Evolutionary conservation across 1,140 invertebrate genomes (phyloP).

Genomic region (Dufourea novaeangliae): DNA sequence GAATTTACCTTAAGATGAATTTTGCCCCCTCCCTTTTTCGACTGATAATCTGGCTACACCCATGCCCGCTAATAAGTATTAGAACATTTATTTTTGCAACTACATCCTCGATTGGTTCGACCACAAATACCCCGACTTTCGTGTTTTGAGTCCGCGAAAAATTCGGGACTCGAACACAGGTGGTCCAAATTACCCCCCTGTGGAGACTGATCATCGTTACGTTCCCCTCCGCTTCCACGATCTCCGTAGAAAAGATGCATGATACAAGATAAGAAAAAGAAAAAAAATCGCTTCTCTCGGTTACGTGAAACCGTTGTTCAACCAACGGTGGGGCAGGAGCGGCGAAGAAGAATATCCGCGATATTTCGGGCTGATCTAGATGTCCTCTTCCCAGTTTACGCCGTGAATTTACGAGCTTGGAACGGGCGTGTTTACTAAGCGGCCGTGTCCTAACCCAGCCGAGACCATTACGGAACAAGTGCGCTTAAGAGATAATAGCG

Average conservation of each 20-base stretch:
- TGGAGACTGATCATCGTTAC: not conserved
- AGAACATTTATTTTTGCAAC: too few relatives aligned
- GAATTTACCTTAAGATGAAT: too few relatives aligned
- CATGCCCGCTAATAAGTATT: too few relatives aligned
- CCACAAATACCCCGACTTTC: too few relatives aligned
- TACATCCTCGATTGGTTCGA: too few relatives aligned
- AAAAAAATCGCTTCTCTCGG: conserved; percentile 5
- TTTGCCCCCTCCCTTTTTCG: too few relatives aligned
- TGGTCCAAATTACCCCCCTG: not conserved
- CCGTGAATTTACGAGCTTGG: conserved; percentile 48
- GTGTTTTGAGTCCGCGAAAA: not conserved
- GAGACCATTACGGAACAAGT: conserved; percentile 55
- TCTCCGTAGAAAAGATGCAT: not conserved
- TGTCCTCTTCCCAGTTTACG: conserved; percentile 19
- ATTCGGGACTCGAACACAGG: not conserved
- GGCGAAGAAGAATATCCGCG: conserved; percentile 44
- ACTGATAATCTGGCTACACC: too few relatives aligned
- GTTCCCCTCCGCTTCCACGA: not conserved
- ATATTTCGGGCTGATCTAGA: conserved; percentile 33
- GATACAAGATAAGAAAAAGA: conserved; percentile 14
- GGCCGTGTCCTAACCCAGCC: conserved; percentile 43
- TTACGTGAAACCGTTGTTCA: not conserved
- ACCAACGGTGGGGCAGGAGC: not conserved
- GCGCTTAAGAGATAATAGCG: conserved; percentile 61
- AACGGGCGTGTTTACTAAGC: conserved; percentile 62